Evolutionary conservation across 2,888 invertebrate species (phyloP), one percentile per base, ranked within the genome.

Genomic region (Cheilosia grossa): DNA sequence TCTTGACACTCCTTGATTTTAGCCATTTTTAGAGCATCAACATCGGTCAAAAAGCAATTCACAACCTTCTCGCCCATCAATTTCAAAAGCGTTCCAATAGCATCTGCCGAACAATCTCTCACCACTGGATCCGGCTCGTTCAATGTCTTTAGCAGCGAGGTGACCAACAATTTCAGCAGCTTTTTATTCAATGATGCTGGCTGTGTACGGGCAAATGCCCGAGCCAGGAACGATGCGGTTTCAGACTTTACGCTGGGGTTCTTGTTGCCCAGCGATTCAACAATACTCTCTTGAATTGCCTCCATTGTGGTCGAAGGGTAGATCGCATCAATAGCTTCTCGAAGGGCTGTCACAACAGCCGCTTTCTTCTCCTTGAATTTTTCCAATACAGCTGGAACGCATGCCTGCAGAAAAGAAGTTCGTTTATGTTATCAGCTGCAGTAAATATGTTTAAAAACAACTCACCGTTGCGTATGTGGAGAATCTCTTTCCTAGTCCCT

Each of bases 321-420:
- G 87, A 97, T 95, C 44, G 97, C 97, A 93, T 99, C 99, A 24
- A 97, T 95, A 5, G 98, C 97, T 80, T 99, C 98, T 69, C 97
- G 93, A 54, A 99, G 92, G 0, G 97, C 96, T 2, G 94, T 91
- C 0, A 99, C 98, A 1, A 99, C 98, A 89, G 95, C 96, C 2
- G 95, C 93, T 89, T 99, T 99, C 93, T 98, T 99, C 92, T 99
- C 99, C 89, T 98, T 98, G 90, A 99, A 99, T 92, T 99, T 99
- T 89, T 99, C 99, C 42, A 99, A 92, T 63, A 98, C 93, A 0
- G 96, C 93, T 9, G 96, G 94, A 1, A 97, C 93, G 88, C 96
- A 96, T 0, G 95, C 94, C 91, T 91, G 42, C 4, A 64, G 33
- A 79, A 72, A 40, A 54, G 33, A 56, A 61, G 53, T 67, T 58